Percentiles rank a stretch among this genome's conserved stretches.
Evolutionary conservation across 1,140 invertebrate genomes (phyloP).

Genomic region (Neodiprion fabricii): DNA sequence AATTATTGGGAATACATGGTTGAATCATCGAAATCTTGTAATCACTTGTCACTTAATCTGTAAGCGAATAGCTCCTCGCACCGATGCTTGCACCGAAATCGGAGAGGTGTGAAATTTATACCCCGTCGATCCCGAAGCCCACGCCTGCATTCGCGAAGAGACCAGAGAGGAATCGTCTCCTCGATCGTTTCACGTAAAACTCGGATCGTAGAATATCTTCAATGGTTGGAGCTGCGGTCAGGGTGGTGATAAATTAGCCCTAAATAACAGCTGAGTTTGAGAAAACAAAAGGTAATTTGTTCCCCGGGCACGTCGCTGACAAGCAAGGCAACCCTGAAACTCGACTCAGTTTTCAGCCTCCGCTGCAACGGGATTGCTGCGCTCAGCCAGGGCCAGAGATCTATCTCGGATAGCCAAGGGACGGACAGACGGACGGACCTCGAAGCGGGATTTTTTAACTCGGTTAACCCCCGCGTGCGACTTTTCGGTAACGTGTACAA

Average conservation of each 20-base stretch:
- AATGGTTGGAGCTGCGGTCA: too few relatives aligned
- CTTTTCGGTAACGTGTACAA: background rate
- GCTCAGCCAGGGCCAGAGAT: conserved; percentile 29
- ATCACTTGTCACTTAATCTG: too few relatives aligned
- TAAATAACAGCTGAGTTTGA: conserved; percentile 34
- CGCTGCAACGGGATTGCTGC: conserved; percentile 33
- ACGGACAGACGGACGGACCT: conserved; percentile 2
- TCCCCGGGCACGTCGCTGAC: conserved; percentile 46
- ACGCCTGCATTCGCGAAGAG: too few relatives aligned
- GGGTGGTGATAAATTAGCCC: conserved; percentile 10
- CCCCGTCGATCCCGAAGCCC: too few relatives aligned
- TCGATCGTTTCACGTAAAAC: too few relatives aligned
- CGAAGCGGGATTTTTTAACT: background rate
- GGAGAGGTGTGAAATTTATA: too few relatives aligned
- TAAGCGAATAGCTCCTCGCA: too few relatives aligned
- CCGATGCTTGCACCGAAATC: too few relatives aligned
- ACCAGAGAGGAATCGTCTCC: too few relatives aligned
- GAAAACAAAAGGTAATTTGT: conserved; percentile 46
- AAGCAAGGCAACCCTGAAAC: conserved; percentile 13
- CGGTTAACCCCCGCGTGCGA: background rate
- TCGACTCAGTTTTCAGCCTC: conserved; percentile 21
- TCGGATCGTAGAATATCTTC: too few relatives aligned
- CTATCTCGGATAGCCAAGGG: conserved; percentile 39
- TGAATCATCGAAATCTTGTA: too few relatives aligned
- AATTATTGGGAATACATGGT: too few relatives aligned